phyloP scores from a whole-genome alignment of 2,888 invertebrate genomes.

The Aphelenchoides bicaudatus region DNA sequence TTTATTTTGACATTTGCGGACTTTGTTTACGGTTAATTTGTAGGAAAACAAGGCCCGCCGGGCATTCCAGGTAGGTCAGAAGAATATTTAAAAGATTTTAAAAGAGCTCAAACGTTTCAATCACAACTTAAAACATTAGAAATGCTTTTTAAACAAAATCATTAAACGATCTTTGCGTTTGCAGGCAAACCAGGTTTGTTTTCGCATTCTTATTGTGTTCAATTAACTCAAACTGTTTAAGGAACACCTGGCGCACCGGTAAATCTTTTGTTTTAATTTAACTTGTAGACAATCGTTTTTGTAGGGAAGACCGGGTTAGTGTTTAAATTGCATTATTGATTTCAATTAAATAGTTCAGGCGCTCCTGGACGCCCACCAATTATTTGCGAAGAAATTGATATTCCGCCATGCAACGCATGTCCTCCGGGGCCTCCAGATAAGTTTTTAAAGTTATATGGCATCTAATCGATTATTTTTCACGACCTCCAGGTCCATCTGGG shows the following conservation, averaged over 20 bases:
- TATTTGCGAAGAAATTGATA: slow-evolving; percentile 59
- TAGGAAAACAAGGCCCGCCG: background rate
- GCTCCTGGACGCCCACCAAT: slow-evolving; percentile 44
- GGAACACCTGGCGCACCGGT: background rate
- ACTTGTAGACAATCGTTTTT: background rate
- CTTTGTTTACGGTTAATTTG: no score
- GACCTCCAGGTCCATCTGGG: slow-evolving; percentile 48
- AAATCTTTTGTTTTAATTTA: background rate
- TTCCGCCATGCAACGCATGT: slow-evolving; percentile 60
- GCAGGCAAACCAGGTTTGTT: background rate
- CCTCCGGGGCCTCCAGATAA: slow-evolving; percentile 57
- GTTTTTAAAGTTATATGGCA: background rate
- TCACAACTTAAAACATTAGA: no score
- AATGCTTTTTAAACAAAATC: background rate
- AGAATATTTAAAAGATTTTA: background rate
- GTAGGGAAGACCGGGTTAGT: background rate
- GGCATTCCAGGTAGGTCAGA: background rate
- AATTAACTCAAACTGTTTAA: no score
- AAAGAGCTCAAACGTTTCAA: no score
- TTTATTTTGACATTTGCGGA: no score
- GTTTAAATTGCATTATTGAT: background rate
- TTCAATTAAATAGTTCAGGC: background rate
- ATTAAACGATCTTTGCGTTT: background rate
- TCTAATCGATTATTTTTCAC: slow-evolving; percentile 20
- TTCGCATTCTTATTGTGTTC: background rate